phyloP scores from a whole-genome alignment of 2,888 invertebrate genomes.

The Lamellibrachia satsuma region DNA sequence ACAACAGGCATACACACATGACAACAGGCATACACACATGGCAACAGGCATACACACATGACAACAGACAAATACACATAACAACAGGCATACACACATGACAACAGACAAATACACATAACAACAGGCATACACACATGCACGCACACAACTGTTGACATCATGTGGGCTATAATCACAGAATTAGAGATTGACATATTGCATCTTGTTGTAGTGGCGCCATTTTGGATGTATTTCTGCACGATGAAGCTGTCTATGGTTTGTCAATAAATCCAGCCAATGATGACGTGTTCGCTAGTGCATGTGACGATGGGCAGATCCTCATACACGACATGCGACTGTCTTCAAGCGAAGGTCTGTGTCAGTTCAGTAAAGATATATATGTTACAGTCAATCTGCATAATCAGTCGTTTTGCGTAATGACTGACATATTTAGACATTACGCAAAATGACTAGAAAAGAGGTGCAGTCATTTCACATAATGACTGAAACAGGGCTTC shows the following conservation, averaged over 20 bases:
- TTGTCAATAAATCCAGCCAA: slow-evolving; percentile 87
- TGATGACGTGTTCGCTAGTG: slow-evolving; percentile 84
- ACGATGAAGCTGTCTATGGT: slow-evolving; percentile 90
- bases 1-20: too few species aligned
- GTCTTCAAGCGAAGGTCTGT: slow-evolving; percentile 64
- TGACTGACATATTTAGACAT: too few species aligned
- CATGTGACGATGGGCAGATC: slow-evolving; percentile 90
- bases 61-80: too few species aligned
- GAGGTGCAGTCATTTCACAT: too few species aligned
- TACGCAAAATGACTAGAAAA: too few species aligned
- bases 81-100: too few species aligned
- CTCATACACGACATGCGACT: slow-evolving; percentile 85
- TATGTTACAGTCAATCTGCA: not conserved
- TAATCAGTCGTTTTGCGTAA: too few species aligned
- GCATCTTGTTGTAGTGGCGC: slow-evolving; percentile 47
- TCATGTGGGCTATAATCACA: not conserved
- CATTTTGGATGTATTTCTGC: slow-evolving; percentile 76
- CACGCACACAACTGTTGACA: not conserved
- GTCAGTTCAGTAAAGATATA: not conserved
- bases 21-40: too few species aligned
- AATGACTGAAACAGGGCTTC: too few species aligned
- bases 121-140: too few species aligned
- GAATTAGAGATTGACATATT: not conserved
- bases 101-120: too few species aligned
- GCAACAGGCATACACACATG: too few species aligned